phyloP scores from a whole-genome alignment of 2,797 vertebrate genomes.

The Enteromius paludinosus region DNA sequence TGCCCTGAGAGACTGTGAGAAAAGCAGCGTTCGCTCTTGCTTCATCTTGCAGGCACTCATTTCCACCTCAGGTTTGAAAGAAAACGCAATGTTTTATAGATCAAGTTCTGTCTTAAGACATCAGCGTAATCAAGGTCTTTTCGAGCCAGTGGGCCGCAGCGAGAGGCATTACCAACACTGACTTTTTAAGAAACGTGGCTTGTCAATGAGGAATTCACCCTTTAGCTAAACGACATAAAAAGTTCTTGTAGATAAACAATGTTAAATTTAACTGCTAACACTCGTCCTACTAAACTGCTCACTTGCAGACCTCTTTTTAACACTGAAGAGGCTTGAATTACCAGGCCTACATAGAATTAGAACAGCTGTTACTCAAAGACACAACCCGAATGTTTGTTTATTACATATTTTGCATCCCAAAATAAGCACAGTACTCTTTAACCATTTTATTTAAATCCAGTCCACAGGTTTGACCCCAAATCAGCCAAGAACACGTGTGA shows the following conservation, averaged over 20 bases:
- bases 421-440: not conserved
- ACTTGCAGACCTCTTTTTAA: not conserved
- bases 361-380: not conserved
- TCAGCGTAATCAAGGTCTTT: constrained; percentile 42
- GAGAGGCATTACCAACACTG: not conserved
- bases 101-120: constrained; percentile 43
- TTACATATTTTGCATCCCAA: not conserved
- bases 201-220: not conserved
- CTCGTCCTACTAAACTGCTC: not conserved
- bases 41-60: constrained; percentile 1
- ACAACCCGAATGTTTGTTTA: not conserved
- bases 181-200: not conserved
- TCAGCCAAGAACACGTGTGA: not conserved
- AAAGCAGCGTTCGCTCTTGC: constrained; percentile 11
- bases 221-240: not conserved
- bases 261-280: not conserved
- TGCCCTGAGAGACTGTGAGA: constrained; percentile 35
- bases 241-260: not conserved
- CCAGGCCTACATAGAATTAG: not conserved
- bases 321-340: not conserved
- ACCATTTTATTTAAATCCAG: not conserved
- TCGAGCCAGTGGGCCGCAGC: not conserved
- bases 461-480: not conserved
- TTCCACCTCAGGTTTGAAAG: constrained; percentile 28
- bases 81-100: constrained; percentile 48